phyloP scores from a whole-genome alignment of 2,113 vertebrate genomes.

The Ptilorrhoa leucosticta region DNA sequence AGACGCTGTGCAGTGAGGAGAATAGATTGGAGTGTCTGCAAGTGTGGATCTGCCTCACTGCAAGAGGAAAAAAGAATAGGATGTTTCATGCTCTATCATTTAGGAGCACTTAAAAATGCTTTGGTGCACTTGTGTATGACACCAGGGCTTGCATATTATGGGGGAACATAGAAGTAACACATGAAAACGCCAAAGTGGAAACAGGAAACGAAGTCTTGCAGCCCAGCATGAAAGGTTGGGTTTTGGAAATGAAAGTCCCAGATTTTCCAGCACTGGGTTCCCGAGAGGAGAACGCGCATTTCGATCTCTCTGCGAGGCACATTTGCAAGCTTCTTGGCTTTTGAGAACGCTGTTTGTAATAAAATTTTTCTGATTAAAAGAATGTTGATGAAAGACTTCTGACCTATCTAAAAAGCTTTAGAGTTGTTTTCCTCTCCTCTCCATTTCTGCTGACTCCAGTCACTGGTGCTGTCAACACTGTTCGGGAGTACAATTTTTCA shows the following conservation, averaged over 20 bases:
- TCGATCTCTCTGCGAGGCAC: fast-evolving
- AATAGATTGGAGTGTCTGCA: background rate
- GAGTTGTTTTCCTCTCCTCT: background rate
- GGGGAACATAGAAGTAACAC: background rate
- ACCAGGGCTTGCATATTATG: background rate
- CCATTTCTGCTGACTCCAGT: background rate
- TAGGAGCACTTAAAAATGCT: background rate
- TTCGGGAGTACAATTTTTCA: constrained; percentile 22
- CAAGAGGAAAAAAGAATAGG: background rate
- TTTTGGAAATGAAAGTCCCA: constrained; percentile 10
- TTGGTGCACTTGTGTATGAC: background rate
- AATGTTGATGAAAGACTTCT: background rate
- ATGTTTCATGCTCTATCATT: background rate
- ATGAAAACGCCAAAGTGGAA: background rate
- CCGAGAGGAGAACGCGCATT: background rate
- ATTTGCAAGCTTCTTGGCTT: background rate
- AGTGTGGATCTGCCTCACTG: background rate
- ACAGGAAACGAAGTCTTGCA: background rate
- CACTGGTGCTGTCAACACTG: background rate
- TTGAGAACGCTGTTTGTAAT: background rate
- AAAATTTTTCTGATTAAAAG: constrained; percentile 12
- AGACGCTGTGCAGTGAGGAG: background rate
- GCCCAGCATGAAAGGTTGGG: background rate
- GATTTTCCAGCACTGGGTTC: background rate
- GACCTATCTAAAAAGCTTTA: background rate